Conservation (phyloP, 2,113 vertebrate species). For the Anthoscopus minutus region DNA sequence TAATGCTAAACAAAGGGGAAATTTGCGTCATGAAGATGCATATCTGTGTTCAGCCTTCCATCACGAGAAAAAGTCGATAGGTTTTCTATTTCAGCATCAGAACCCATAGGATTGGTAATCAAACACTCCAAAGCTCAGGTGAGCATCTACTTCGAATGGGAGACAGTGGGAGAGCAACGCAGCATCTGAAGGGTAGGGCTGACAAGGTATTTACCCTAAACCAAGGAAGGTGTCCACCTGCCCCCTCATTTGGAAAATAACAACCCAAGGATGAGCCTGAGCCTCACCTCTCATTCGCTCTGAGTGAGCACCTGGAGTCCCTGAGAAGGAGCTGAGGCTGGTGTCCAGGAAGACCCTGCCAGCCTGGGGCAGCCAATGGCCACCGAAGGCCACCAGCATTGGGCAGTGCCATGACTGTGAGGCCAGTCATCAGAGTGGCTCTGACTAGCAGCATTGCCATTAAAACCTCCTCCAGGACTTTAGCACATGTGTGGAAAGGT, state of each 20-base stretch:
- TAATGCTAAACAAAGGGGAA: neutral
- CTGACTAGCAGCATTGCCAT: constrained; percentile 39
- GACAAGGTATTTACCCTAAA: constrained; percentile 45
- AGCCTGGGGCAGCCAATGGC: neutral
- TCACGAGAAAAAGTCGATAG: neutral
- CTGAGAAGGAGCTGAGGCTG: constrained; percentile 7
- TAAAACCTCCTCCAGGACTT: constrained; percentile 21
- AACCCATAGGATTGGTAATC: neutral
- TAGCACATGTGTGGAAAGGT: neutral
- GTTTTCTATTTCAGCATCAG: constrained; percentile 25
- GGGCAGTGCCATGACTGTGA: constrained; percentile 36
- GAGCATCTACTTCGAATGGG: neutral
- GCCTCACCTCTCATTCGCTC: neutral
- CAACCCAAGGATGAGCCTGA: constrained; percentile 18
- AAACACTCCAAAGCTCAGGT: neutral
- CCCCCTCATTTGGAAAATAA: constrained; percentile 51
- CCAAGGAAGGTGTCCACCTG: constrained; percentile 21
- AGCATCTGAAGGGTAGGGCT: neutral
- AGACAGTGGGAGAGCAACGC: neutral
- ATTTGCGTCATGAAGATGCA: constrained; percentile 45
- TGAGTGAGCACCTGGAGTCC: constrained; percentile 13
- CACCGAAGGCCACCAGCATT: constrained; percentile 37
- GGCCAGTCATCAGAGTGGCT: neutral
- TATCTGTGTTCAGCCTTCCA: neutral
- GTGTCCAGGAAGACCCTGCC: neutral